Evolutionary conservation across 1,140 invertebrate species (phyloP).

Genomic region (Zaprionus tsacasi): DNA sequence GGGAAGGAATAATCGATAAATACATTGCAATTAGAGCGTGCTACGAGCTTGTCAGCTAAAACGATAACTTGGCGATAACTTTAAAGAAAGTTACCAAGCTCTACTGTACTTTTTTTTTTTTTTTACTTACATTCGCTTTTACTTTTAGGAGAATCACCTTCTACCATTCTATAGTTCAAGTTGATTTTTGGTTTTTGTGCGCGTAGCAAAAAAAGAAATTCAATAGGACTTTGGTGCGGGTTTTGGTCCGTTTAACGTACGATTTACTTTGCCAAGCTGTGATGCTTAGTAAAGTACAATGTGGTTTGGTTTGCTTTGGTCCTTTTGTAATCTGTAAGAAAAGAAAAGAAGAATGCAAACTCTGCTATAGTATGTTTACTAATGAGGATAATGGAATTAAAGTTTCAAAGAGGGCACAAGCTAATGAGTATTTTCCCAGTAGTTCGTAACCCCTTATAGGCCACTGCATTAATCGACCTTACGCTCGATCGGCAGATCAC

Average conservation of each 20-base stretch:
- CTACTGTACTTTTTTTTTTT: neutral
- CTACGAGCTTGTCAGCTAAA: too few species aligned
- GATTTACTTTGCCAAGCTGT: conserved; percentile 40
- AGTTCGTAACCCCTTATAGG: neutral
- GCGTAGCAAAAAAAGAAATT: conserved; percentile 75
- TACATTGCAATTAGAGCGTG: too few species aligned
- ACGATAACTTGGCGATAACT: neutral
- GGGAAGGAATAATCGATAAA: too few species aligned
- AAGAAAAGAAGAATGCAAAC: neutral
- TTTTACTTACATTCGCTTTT: conserved; percentile 88
- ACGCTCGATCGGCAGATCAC: conserved; percentile 33
- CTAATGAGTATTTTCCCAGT: neutral
- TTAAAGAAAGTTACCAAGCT: neutral
- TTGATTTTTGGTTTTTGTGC: conserved; percentile 78
- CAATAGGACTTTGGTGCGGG: conserved; percentile 38
- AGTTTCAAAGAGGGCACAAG: neutral
- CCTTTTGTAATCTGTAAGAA: conserved; percentile 62
- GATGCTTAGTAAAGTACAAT: conserved; percentile 61
- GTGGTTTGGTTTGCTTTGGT: conserved; percentile 32
- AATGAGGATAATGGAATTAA: neutral
- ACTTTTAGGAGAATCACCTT: conserved; percentile 90
- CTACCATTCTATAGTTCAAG: conserved; percentile 90
- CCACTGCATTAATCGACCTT: conserved; percentile 27
- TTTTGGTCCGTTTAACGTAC: conserved; percentile 20
- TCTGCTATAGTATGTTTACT: neutral